These are phyloP conservation scores for Chionoecetes opilio DNA, from an alignment of 1,140 invertebrate genomes.

Conservation along the genomic window DNA sequence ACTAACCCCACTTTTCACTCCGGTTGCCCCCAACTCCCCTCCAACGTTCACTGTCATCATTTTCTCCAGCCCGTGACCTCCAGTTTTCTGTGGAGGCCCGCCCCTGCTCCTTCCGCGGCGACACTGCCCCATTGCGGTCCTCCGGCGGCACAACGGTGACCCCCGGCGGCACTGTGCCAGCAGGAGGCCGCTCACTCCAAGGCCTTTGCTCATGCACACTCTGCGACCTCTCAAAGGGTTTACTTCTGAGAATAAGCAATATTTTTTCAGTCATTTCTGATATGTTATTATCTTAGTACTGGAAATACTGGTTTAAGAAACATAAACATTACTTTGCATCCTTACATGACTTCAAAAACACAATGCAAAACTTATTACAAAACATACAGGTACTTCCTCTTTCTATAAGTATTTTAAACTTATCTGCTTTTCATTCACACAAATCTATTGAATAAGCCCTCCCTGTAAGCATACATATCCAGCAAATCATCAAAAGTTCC, in stretches of 20 bases:
- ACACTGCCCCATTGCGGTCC: slow-evolving; percentile 81
- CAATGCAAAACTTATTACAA: no score
- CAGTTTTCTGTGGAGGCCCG: slow-evolving; percentile 86
- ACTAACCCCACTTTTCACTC: slow-evolving; percentile 90
- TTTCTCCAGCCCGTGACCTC: slow-evolving; percentile 83
- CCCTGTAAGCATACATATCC: no score
- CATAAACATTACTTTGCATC: no score
- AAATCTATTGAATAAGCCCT: no score
- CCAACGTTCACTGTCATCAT: slow-evolving; percentile 82
- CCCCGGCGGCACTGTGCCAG: slow-evolving; percentile 81
- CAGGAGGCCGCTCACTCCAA: slow-evolving; percentile 83
- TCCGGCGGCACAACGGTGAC: slow-evolving; percentile 80
- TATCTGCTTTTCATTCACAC: no score
- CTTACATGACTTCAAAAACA: no score
- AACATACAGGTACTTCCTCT: no score
- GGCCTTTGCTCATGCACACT: slow-evolving; percentile 83
- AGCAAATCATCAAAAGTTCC: no score
- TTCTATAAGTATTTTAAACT: no score
- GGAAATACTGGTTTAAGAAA: no score
- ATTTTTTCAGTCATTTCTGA: not conserved
- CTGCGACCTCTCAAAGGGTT: slow-evolving; percentile 78
- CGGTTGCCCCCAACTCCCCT: slow-evolving; percentile 89
- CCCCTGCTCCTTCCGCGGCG: slow-evolving; percentile 83
- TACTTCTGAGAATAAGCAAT: slow-evolving; percentile 66
- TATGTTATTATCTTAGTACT: no score